Percentiles rank a stretch among this genome's conserved stretches.
These are phyloP conservation scores for Opisthograptis luteolata DNA, from an alignment of 2,888 invertebrate species.

Conservation along the genomic window DNA sequence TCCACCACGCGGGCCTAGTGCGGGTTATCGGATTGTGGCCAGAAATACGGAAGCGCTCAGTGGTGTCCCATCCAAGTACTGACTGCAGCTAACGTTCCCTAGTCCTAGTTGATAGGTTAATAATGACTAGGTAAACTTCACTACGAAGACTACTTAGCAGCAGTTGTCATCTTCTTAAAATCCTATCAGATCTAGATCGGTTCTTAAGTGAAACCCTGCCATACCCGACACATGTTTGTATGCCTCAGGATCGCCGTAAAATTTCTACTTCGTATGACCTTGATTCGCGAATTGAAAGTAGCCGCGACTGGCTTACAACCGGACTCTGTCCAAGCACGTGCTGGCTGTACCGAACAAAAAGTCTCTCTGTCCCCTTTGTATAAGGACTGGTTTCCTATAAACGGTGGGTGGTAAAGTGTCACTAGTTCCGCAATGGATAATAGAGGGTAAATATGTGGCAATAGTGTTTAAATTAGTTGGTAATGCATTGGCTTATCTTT, in stretches of 20 bases:
- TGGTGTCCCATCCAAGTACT: too few relatives aligned
- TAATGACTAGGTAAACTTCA: too few relatives aligned
- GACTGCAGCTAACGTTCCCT: too few relatives aligned
- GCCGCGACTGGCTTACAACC: slow-evolving; percentile 43
- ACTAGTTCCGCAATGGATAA: slow-evolving; percentile 32
- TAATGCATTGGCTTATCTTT: slow-evolving; percentile 5
- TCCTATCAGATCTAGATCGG: too few relatives aligned
- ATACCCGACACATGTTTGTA: slow-evolving; percentile 8
- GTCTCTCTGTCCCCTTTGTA: neutral
- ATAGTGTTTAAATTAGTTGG: slow-evolving; percentile 14
- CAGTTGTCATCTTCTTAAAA: too few relatives aligned
- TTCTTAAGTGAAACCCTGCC: too few relatives aligned
- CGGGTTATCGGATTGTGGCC: too few relatives aligned
- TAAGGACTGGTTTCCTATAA: slow-evolving; percentile 1
- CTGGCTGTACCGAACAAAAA: slow-evolving; percentile 10
- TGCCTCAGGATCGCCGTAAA: slow-evolving; percentile 34
- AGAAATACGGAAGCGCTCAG: too few relatives aligned
- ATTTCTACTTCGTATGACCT: slow-evolving; percentile 67
- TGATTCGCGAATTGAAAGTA: slow-evolving; percentile 72
- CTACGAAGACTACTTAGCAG: too few relatives aligned
- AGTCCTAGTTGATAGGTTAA: too few relatives aligned
- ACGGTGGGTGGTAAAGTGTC: slow-evolving; percentile 9
- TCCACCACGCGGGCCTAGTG: too few relatives aligned
- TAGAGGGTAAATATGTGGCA: slow-evolving; percentile 29
- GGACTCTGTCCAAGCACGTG: slow-evolving; percentile 46